These are phyloP conservation scores for Onychostruthus taczanowskii DNA, from an alignment of 2,113 vertebrate genomes.

Conservation along the genomic window DNA sequence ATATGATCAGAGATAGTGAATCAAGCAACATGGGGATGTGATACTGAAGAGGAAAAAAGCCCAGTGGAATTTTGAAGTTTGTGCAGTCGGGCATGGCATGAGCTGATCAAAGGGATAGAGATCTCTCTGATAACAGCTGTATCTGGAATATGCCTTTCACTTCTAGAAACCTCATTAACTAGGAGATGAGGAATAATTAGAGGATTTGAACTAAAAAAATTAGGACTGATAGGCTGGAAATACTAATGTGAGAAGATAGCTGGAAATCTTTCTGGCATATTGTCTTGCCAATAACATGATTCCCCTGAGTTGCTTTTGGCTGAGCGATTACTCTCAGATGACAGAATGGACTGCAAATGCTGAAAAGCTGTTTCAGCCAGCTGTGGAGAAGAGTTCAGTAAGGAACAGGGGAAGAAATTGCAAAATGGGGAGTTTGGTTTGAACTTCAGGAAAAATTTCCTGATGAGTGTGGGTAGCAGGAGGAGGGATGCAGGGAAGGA, in stretches of 20 bases:
- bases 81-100: not conserved
- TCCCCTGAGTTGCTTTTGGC: not conserved
- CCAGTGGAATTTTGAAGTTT: not conserved
- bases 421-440: not conserved
- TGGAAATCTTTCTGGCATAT: not conserved
- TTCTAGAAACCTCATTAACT: not conserved
- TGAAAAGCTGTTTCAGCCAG: not conserved
- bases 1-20: not conserved
- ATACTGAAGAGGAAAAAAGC: not conserved
- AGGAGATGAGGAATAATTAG: not conserved
- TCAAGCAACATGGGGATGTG: not conserved
- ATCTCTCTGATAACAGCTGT: not conserved
- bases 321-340: not conserved
- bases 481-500: not conserved
- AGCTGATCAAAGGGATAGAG: not conserved
- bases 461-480: fast-evolving
- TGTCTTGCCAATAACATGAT: not conserved
- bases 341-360: not conserved
- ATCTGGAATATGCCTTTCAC: not conserved
- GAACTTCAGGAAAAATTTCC: not conserved
- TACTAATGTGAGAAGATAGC: not conserved
- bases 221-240: not conserved
- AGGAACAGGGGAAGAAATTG: not conserved
- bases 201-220: not conserved
- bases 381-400: not conserved